phyloP scores from a whole-genome alignment of 2,113 vertebrate genomes.

The Oreochromis niloticus region DNA sequence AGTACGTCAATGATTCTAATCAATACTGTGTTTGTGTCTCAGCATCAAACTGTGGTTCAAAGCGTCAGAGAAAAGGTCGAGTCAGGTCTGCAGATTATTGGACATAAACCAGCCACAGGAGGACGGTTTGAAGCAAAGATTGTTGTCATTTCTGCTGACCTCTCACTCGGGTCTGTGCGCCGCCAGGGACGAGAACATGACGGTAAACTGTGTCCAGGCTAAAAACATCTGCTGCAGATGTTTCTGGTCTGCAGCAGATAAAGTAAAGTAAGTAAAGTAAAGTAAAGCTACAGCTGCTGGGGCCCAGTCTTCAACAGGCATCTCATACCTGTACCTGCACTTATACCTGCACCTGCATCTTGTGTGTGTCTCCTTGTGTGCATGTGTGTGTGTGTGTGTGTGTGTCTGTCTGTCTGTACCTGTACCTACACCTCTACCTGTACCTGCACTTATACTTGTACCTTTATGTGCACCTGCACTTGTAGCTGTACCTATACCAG shows the following conservation, averaged over 20 bases:
- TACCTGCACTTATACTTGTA: background rate
- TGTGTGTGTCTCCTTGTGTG: background rate
- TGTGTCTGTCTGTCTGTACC: background rate
- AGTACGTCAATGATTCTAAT: background rate
- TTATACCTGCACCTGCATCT: background rate
- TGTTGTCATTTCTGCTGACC: background rate
- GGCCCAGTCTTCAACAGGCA: background rate
- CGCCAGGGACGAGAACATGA: fast-evolving
- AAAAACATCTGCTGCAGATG: background rate
- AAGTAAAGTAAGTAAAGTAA: background rate
- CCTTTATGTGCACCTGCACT: background rate
- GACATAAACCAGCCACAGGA: background rate
- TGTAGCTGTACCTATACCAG: background rate
- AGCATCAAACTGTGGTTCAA: background rate
- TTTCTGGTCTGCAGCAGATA: background rate
- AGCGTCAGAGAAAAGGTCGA: background rate
- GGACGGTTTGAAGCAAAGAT: background rate
- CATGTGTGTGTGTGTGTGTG: too few relatives aligned
- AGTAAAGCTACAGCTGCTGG: background rate
- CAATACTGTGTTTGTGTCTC: background rate
- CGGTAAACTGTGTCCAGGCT: background rate
- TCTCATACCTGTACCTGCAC: background rate
- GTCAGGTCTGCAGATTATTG: background rate
- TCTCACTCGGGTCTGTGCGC: background rate
- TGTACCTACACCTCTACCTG: background rate